Evolutionary conservation across 2,113 vertebrate species (phyloP).

Genomic region (Nettapus auritus): DNA sequence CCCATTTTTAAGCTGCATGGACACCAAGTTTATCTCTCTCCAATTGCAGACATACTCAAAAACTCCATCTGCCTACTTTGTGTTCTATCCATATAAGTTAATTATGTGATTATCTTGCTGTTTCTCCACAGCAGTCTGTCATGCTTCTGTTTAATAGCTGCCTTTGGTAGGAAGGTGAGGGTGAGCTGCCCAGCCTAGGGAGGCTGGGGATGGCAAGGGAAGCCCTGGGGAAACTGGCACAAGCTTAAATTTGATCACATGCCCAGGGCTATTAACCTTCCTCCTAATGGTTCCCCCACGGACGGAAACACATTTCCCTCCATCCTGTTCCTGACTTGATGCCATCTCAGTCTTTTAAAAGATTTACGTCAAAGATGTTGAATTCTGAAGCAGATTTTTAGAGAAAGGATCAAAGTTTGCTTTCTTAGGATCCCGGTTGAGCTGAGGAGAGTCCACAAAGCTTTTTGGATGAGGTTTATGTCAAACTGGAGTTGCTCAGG

Average conservation of each 20-base stretch:
- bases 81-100: slow-evolving; percentile 39
- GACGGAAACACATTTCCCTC: slow-evolving; percentile 26
- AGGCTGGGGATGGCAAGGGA: slow-evolving; percentile 15
- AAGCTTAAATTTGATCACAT: slow-evolving; percentile 12
- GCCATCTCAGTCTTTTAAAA: slow-evolving; percentile 15
- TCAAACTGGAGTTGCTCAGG: not conserved
- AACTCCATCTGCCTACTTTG: not conserved
- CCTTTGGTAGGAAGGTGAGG: slow-evolving; percentile 4
- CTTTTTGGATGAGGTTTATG: not conserved
- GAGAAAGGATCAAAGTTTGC: not conserved
- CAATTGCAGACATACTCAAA: not conserved
- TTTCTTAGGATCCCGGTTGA: not conserved
- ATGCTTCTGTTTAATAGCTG: not conserved
- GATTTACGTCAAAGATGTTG: not conserved
- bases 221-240: slow-evolving; percentile 47
- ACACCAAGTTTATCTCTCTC: not conserved
- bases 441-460: not conserved
- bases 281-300: not conserved
- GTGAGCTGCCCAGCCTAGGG: slow-evolving; percentile 25
- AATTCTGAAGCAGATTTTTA: not conserved
- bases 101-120: not conserved
- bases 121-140: not conserved
- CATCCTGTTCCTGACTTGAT: slow-evolving; percentile 29
- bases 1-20: not conserved
- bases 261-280: slow-evolving; percentile 51